Base-by-base conservation (phyloP, 2,888 invertebrate species). In the Cinara cedri region DNA sequence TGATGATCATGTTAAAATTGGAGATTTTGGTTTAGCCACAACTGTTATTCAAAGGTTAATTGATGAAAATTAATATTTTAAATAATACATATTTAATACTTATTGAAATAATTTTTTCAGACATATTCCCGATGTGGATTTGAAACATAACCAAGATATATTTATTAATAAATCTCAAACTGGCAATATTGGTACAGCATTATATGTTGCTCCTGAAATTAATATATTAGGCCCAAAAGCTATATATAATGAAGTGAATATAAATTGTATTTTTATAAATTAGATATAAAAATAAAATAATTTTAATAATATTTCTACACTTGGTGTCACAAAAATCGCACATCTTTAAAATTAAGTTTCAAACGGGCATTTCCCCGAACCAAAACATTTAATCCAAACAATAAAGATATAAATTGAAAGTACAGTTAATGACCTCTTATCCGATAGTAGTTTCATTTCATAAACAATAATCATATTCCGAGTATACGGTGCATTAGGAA, bases 11-110 rank as follows among this genome's bases (percentile, higher is more conserved):
- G 96, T 96, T 1, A 98, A 98, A 88, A 98, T 98, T 82, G 98
- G 98, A 14, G 98, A 98, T 86, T 98, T 98, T 86, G 98, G 98
- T 16, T 88, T 98, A 3, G 98, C 98, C 0, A 97, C 96, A 0
- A 94, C 93, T 0, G 91, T 90, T 26, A 84, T 78, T 70, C 78
- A 78, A 62, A 70, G 78, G 78, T 78, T 14, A 55, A 62, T 14
- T 19, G 10, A 65, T 21, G 6, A 16, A 24, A 10, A 66, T 16
- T n/a, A 16, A 49, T 66, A 1, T 26, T 19, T 16, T 24, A 19
- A 63, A 46, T 16, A 13, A 26, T 49, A 44, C 2, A 26, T 8
- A 44, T 46, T 46, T 54, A 57, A 19, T 21, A 70, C 66, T 63
- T 65, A 42, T 46, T 80, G 34, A 51, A 80, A 74, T 24, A 54